Conservation (phyloP, 1,140 invertebrate species). For the Patella vulgata region DNA sequence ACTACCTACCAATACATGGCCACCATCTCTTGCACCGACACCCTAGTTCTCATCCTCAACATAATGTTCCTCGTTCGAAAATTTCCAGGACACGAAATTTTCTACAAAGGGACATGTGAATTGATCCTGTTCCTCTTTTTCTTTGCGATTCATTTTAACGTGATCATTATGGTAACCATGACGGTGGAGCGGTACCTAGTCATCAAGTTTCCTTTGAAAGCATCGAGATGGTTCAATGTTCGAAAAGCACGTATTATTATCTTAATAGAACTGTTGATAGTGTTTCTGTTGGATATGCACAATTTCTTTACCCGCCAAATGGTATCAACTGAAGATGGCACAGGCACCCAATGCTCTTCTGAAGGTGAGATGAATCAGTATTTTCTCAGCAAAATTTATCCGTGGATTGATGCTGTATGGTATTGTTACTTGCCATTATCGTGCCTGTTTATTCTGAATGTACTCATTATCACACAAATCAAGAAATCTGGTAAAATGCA, state of each 20-base stretch:
- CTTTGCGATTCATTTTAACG: conserved; percentile 20
- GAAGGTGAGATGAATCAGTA: neutral
- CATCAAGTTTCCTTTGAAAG: conserved; percentile 14
- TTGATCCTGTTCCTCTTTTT: conserved; percentile 18
- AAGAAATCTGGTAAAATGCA: neutral
- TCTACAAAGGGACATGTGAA: conserved; percentile 8
- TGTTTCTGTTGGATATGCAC: neutral
- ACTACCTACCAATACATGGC: conserved; percentile 48
- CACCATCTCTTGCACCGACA: conserved; percentile 40
- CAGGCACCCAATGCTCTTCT: neutral
- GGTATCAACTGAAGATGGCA: neutral
- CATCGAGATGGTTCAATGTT: conserved; percentile 7
- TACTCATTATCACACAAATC: conserved; percentile 9
- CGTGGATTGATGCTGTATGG: conserved; percentile 16
- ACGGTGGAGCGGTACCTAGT: conserved; percentile 19
- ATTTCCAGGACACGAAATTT: conserved; percentile 11
- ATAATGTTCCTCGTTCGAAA: conserved; percentile 1
- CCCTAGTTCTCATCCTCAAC: conserved; percentile 33
- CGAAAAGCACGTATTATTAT: neutral
- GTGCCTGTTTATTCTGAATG: conserved; percentile 9
- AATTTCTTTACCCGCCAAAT: conserved; percentile 3
- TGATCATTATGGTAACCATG: conserved; percentile 17
- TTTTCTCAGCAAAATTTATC: conserved; percentile 14
- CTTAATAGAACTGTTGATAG: neutral
- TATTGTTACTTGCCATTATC: conserved; percentile 16